phyloP scores from a whole-genome alignment of 2,888 invertebrate genomes.

The Patella caerulea region DNA sequence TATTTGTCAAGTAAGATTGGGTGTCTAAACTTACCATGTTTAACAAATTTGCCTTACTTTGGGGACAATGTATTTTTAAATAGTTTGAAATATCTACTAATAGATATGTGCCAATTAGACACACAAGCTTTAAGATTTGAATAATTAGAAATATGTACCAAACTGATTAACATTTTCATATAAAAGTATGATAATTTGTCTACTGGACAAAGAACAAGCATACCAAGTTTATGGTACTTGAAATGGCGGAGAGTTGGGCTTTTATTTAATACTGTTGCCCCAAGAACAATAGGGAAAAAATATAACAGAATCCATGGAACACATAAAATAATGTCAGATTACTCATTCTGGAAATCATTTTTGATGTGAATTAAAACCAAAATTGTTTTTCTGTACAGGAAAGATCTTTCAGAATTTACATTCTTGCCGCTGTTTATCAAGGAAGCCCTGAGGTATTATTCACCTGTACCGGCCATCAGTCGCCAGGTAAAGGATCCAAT shows the following conservation, averaged over 20 bases:
- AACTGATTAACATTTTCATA: too few relatives aligned
- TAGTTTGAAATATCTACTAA: too few relatives aligned
- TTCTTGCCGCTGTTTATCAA: slow-evolving; percentile 53
- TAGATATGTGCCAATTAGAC: too few relatives aligned
- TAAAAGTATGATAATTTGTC: too few relatives aligned
- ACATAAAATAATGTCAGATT: background rate
- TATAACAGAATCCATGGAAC: background rate
- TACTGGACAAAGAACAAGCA: too few relatives aligned
- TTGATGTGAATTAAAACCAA: background rate
- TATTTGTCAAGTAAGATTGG: too few relatives aligned
- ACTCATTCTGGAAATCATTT: background rate
- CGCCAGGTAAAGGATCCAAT: slow-evolving; percentile 40
- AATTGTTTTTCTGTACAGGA: slow-evolving; percentile 31
- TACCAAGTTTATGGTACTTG: too few relatives aligned
- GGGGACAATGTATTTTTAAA: too few relatives aligned
- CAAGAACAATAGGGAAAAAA: background rate
- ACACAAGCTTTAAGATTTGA: too few relatives aligned
- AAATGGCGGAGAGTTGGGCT: background rate
- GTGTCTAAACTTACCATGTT: too few relatives aligned
- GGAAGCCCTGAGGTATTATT: slow-evolving; percentile 47
- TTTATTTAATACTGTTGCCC: background rate
- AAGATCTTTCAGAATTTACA: slow-evolving; percentile 41
- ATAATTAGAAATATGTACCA: too few relatives aligned
- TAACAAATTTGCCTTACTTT: too few relatives aligned
- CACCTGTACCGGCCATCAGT: slow-evolving; percentile 47